Evolutionary conservation across 1,140 invertebrate species (phyloP).

Genomic region (Antheraea pernyi): DNA sequence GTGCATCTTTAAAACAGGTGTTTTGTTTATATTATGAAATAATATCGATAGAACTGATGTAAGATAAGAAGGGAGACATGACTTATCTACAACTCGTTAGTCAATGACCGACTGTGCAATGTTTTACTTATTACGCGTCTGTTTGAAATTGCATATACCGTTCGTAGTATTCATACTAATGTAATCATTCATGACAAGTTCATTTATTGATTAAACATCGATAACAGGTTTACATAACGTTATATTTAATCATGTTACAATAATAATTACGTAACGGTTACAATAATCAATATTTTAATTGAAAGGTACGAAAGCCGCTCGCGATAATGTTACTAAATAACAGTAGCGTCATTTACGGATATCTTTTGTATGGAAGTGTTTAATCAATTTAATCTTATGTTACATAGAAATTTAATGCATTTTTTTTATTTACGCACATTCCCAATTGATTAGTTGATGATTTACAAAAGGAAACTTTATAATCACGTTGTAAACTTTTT

Average conservation of each 20-base stretch:
- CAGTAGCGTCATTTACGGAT: too few species aligned
- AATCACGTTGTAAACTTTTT: too few species aligned
- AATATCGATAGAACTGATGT: not conserved
- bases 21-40: conserved; percentile 28
- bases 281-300: conserved; percentile 17
- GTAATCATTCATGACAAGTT: conserved; percentile 9
- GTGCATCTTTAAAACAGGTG: conserved; percentile 24
- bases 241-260: conserved; percentile 16
- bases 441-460: too few species aligned
- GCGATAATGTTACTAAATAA: conserved; percentile 9
- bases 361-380: too few species aligned
- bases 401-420: too few species aligned
- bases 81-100: conserved; percentile 10
- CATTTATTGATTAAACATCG: conserved; percentile 4
- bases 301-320: conserved; percentile 12
- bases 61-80: not conserved
- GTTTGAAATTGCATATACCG: conserved; percentile 15
- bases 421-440: too few species aligned
- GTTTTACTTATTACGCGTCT: not conserved
- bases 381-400: too few species aligned
- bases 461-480: too few species aligned
- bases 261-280: conserved; percentile 19
- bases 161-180: not conserved
- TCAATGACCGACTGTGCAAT: conserved; percentile 12
- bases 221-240: conserved; percentile 4